Base-by-base conservation (phyloP, 2,113 vertebrate genomes). In the Pedetes capensis region DNA sequence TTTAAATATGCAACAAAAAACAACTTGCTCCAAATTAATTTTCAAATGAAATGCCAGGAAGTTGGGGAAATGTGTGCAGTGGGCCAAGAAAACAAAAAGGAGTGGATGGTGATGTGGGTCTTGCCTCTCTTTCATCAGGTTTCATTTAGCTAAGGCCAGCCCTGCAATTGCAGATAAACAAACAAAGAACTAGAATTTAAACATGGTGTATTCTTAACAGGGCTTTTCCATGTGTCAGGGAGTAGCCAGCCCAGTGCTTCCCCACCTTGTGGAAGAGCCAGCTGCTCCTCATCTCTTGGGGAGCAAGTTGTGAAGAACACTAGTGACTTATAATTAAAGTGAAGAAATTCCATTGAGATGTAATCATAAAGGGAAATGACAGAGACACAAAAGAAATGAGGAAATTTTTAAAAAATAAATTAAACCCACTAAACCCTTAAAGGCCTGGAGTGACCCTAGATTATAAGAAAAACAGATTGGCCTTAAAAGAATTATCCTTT, bases 331-430 rank as follows among this genome's bases (percentile, higher is more conserved):
- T 74, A 97, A 97, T 96, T 96, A 97, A 97, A 95, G 94, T 71
- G 86, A 78, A 96, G 82, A 94, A 72, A 97, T 97, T 97, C 97
- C 97, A 94, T 95, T 96, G 66, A 20, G 64, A 97, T 97, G 34
- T 34, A 49, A 89, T 97, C 96, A 97, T 75, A 87, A 96, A 93
- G 85, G 97, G 97, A 97, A 97, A 96, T 97, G 88, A 96, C 94
- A 96, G 95, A 97, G 95, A 97, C 97, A 93, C 79, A 94, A 95
- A 96, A 96, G 87, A 95, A 76, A 97, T 87, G 88, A 95, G 96
- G 78, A 97, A 88, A 96, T 87, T 89, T 1, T 29, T 12, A 32
- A 69, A 75, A 34, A 84, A 68, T 74, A 34, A 82, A 6, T 22
- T 83, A 97, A 92, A 81, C 63, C 42, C 64, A 91, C 74, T 86